Base-by-base conservation (phyloP, 2,797 vertebrate species). In the Oreortyx pictus region DNA sequence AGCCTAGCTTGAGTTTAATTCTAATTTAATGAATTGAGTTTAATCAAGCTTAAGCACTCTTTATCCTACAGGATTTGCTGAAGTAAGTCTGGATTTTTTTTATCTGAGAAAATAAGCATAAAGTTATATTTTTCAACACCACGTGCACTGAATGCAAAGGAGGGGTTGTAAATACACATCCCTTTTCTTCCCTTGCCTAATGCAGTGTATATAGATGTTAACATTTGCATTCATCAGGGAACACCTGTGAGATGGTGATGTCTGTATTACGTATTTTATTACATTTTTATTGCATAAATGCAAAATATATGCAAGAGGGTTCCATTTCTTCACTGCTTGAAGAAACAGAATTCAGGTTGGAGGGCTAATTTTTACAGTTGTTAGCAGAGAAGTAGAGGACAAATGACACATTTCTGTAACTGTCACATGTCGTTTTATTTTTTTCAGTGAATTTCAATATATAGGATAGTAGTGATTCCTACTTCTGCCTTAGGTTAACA, bases 1-100 rank as follows among this genome's bases (percentile, higher is more conserved):
- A 83, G 25, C 22, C 13, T 73, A 75, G n/a, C 46, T 93, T 83
- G 50, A 62, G 33, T 89, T 88, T 93, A 92, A 81, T 87, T 95
- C 57, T 41, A 2, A 64, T 81, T 72, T 77, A 70, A 80, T 90
- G 62, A 75, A 73, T 68, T 65, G 11, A 82, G 37, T 37, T 80
- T 29, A 29, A 62, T 83, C 41, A 17, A 73, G 16, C 73, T 52
- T 74, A 75, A 59, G 49, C 19, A 46, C 12, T 14, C 64, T 92
- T 79, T 83, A 41, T 79, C 65, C 66, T 68, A 4, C 29, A 44
- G 44, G 39, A 57, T 59, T 77, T 83, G 23, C 29, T 81, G 72
- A 90, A 82, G 23, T 79, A 78, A 56, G 41, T 81, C 35, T 68
- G 86, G 35, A 44, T 89, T 92, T 93, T 93, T 74, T 44, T 17